Evolutionary conservation across 2,113 vertebrate genomes (phyloP), one percentile per base, ranked within the genome.

Genomic region (Syngnathus floridae): DNA sequence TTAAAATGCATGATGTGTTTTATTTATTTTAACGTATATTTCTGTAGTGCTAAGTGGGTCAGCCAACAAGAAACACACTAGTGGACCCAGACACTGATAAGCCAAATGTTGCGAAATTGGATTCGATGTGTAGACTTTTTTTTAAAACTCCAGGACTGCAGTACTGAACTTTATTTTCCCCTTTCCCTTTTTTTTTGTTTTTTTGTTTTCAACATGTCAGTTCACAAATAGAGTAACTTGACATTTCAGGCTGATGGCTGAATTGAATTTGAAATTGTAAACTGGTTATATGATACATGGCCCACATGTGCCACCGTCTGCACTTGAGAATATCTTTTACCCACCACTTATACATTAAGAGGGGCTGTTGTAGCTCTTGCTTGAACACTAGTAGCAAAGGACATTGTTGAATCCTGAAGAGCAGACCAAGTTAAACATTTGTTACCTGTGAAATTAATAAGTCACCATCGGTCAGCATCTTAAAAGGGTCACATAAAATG

Each of bases 81-180:
- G 4, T 60, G 58, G 17, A 59, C 57, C 7, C 36, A 40, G 19
- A 14, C 8, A 1, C 56, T 46, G 71, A 64, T 45, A 67, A 57
- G 63, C 7, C 21, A 58, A 5, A 49, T 7, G 46, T 63, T 78
- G 22, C 62, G 61, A 68, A 62, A 61, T 63, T 38, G 46, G 10
- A 10, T 48, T 2, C 14, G 7, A 8, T 19, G 31, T 16, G 8
- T 54, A 1, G 37, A 56, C 40, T 11, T 48, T 48, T 31, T 31
- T 31, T 31, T 31, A 3, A 31, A 31, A 7, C 9, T 13, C 3
- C 7, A 57, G 14, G 2, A 55, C 2, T 57, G 31, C 31, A n/a
- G n/a, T 19, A 8, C 6, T 48, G 46, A 48, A 19, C 17, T 48
- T 16, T 48, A 2, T 48, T 48, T 48, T 7, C 8, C 1, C 43